Base-by-base conservation (phyloP, 2,888 invertebrate species). In the Polydrusus cervinus region DNA sequence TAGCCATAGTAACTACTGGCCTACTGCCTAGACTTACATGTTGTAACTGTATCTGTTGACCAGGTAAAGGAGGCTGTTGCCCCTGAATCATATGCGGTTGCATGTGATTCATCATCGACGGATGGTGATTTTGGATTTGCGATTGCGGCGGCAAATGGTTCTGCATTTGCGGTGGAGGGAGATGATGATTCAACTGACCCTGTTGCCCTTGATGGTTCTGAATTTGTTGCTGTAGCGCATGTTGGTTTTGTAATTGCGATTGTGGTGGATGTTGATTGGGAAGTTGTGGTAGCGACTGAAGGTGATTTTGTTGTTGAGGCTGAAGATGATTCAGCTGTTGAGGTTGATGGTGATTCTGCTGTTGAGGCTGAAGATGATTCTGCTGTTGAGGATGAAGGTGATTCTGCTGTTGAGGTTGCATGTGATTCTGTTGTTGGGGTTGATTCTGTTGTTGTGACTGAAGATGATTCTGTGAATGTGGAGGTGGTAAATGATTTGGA, bases 161-260 rank as follows among this genome's bases (percentile, higher is more conserved):
- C 14, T 60, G 57, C 8, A 88, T 82, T 88, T 88, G 80, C 87
- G 87, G 87, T 8, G 53, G 67, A 8, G 38, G 53, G 87, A 87
- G 81, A 88, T 88, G 73, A 87, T 88, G 65, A 88, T 88, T 83
- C 75, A 45, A 13, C 14, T 45, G 47, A 87, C 87, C 74, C 80
- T 78, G 40, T 76, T 79, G 66, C 81, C 83, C 45, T 88, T 87
- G 55, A 88, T 88, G 78, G 11, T 60, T 60, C 79, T 69, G 75
- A 76, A 57, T 64, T 40, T 53, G 71, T 16, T 47, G 49, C 43
- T 70, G 75, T 18, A 69, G 69, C 14, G 38, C 64, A 55, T 60
- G 57, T 3, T 60, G 57, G 9, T 60, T 60, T 18, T 16, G 43
- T 11, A 68, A 66, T 20, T 74, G 74, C 11, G 69, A 75, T n/a